Percentiles rank a stretch among this genome's conserved stretches.
Conservation (phyloP, 2,113 vertebrate species). For the Protobothrops mucrosquamatus region DNA sequence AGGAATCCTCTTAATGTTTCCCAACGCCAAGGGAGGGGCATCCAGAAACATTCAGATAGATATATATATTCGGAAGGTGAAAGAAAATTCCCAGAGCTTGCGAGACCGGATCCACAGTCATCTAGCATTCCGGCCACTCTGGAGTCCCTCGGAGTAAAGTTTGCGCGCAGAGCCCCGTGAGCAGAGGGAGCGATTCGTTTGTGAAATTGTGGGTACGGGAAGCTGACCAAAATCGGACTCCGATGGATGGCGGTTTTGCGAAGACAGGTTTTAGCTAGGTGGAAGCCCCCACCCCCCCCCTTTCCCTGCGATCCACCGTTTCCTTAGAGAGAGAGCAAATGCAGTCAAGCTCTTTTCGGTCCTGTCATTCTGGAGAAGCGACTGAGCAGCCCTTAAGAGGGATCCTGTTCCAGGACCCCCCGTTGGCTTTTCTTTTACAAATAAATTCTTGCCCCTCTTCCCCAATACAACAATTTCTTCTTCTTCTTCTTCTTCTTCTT, state of each 20-base stretch:
- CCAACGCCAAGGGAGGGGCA: too few relatives aligned
- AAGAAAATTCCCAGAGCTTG: too few relatives aligned
- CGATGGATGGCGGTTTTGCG: background rate
- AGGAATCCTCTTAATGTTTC: background rate
- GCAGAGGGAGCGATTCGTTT: too few relatives aligned
- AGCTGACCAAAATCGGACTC: too few relatives aligned
- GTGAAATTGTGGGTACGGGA: background rate
- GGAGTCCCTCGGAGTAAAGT: background rate
- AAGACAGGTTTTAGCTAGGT: background rate
- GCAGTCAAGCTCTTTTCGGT: background rate
- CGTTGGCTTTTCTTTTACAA: background rate
- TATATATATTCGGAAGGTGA: background rate
- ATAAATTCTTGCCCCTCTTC: background rate
- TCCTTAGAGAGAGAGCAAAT: background rate
- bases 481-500: too few relatives aligned
- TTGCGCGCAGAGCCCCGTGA: too few relatives aligned
- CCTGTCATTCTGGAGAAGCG: background rate
- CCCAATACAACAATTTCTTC: too few relatives aligned
- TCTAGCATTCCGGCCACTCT: too few relatives aligned
- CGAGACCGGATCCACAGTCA: background rate
- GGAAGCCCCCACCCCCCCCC: background rate
- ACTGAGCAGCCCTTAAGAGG: too few relatives aligned
- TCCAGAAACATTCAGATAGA: too few relatives aligned
- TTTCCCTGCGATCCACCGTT: background rate
- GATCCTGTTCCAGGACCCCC: too few relatives aligned